Conservation (phyloP, 1,140 invertebrate genomes). For the Whitmania pigra region DNA sequence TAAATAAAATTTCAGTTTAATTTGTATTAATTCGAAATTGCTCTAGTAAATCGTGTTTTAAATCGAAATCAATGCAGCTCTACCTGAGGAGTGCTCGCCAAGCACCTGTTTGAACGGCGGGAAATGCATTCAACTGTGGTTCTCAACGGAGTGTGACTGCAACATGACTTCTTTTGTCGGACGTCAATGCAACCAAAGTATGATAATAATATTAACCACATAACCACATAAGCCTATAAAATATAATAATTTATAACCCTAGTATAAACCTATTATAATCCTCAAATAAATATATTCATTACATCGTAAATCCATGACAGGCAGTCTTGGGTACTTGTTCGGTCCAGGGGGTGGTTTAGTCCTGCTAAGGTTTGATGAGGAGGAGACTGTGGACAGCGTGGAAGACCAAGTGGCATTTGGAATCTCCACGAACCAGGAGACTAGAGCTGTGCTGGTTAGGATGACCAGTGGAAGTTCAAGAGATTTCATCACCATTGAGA, state of each 20-base stretch:
- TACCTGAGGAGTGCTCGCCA: conserved; percentile 61
- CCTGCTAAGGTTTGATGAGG: conserved; percentile 68
- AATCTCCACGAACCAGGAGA: conserved; percentile 62
- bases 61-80: conserved; percentile 26
- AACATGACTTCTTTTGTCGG: conserved; percentile 77
- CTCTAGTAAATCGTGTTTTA: background rate
- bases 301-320: conserved; percentile 43
- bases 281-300: background rate
- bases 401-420: conserved; percentile 75
- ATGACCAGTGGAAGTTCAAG: conserved; percentile 77
- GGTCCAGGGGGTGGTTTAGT: conserved; percentile 65
- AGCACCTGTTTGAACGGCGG: conserved; percentile 85
- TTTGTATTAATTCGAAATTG: background rate
- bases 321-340: conserved; percentile 81
- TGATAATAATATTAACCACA: background rate
- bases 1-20: background rate
- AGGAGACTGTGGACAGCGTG: conserved; percentile 68
- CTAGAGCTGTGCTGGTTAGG: conserved; percentile 64
- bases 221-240: too few relatives aligned
- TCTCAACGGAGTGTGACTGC: conserved; percentile 88
- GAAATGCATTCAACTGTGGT: conserved; percentile 83
- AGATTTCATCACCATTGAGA: conserved; percentile 85
- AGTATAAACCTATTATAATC: too few relatives aligned
- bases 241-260: too few relatives aligned
- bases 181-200: conserved; percentile 62